These are phyloP conservation scores for Drosophila setifemur DNA, from an alignment of 1,140 invertebrate genomes.

Conservation along the genomic window DNA sequence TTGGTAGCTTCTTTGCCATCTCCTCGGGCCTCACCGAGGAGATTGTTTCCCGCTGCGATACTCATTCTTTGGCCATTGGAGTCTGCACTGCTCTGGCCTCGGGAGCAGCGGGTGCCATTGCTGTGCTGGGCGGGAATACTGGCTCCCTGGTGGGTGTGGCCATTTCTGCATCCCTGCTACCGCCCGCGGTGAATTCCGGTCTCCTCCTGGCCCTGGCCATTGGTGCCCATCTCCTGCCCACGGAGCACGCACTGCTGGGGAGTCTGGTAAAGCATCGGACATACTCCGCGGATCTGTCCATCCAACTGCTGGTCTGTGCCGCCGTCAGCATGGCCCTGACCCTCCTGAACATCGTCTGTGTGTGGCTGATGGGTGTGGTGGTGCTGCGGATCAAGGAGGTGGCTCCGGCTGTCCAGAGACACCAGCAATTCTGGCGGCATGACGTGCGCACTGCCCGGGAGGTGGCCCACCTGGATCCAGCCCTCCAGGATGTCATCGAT, in stretches of 20 bases:
- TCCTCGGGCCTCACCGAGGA: slow-evolving; percentile 86
- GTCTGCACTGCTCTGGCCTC: slow-evolving; percentile 87
- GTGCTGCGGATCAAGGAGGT: slow-evolving; percentile 91
- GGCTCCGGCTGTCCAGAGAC: slow-evolving; percentile 83
- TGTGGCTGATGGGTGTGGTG: slow-evolving; percentile 86
- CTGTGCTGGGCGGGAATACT: slow-evolving; percentile 87
- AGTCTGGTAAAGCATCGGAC: slow-evolving; percentile 64
- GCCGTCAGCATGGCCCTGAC: slow-evolving; percentile 87
- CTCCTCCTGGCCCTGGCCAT: slow-evolving; percentile 86
- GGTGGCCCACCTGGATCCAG: slow-evolving; percentile 51
- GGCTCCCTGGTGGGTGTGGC: slow-evolving; percentile 90
- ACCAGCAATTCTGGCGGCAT: slow-evolving; percentile 86
- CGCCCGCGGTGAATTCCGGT: slow-evolving; percentile 90
- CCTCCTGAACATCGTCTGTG: slow-evolving; percentile 88
- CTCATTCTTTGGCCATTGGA: slow-evolving; percentile 86
- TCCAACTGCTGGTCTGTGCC: slow-evolving; percentile 86
- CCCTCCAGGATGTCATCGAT: slow-evolving; percentile 58
- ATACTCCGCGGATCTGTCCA: slow-evolving; percentile 84
- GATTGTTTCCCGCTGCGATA: slow-evolving; percentile 86
- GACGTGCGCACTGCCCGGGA: slow-evolving; percentile 85
- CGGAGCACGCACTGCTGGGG: slow-evolving; percentile 60
- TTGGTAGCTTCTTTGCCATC: slow-evolving; percentile 84
- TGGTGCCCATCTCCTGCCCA: slow-evolving; percentile 78
- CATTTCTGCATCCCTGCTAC: slow-evolving; percentile 90
- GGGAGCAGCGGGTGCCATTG: slow-evolving; percentile 89